A percentile compares a stretch with the other conserved stretches of the same genome.
These are phyloP conservation scores for Heliconius cydno DNA, from an alignment of 2,888 invertebrate species.

Conservation along the genomic window DNA sequence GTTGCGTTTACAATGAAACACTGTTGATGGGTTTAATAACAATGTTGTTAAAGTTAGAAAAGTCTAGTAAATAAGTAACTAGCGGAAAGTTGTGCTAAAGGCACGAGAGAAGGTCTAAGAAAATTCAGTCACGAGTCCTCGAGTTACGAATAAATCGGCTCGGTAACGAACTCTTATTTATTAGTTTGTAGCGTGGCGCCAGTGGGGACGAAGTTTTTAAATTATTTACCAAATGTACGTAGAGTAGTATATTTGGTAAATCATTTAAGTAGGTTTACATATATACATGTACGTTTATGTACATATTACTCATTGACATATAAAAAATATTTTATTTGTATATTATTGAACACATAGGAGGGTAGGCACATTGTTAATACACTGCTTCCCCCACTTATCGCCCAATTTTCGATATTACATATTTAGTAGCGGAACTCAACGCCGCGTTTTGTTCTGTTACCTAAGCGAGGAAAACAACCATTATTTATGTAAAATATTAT, in stretches of 20 bases:
- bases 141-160: constrained; percentile 41
- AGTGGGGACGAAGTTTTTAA: constrained; percentile 22
- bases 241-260: not conserved
- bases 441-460: too few species aligned
- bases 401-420: too few species aligned
- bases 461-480: too few species aligned
- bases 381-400: too few species aligned
- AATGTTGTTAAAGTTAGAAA: not conserved
- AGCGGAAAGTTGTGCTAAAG: constrained; percentile 24
- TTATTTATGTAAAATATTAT: too few species aligned
- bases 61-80: constrained; percentile 25
- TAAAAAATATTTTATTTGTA: too few species aligned
- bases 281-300: not conserved
- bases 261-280: not conserved
- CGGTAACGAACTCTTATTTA: constrained; percentile 61
- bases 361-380: too few species aligned
- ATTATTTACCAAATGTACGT: not conserved
- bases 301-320: not conserved
- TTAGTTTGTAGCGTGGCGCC: constrained; percentile 48
- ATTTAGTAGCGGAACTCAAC: too few species aligned
- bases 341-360: too few species aligned
- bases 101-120: constrained; percentile 21
- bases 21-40: not conserved
- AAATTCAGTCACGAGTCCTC: constrained; percentile 40
- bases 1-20: too few species aligned